Evolutionary conservation across 2,113 vertebrate genomes (phyloP).

Genomic region (Scytalopus superciliaris): DNA sequence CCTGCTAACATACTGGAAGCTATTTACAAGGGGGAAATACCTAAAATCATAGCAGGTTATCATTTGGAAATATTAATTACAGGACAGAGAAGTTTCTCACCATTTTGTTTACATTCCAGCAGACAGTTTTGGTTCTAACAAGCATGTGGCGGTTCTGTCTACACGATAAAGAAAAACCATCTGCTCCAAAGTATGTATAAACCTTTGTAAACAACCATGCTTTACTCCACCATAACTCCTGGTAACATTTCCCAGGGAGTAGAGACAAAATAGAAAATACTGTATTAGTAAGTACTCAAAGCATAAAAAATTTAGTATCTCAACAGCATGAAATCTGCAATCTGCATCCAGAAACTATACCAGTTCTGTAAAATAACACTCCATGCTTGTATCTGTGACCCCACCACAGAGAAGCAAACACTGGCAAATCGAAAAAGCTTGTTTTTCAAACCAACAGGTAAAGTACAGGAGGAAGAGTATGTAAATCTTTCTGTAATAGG

Average conservation of each 20-base stretch:
- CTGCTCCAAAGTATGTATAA: not conserved
- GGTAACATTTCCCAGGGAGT: not conserved
- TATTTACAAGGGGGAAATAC: slow-evolving; percentile 51
- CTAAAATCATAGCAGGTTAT: not conserved
- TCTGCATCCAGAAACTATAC: not conserved
- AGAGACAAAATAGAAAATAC: not conserved
- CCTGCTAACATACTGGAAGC: slow-evolving; percentile 4
- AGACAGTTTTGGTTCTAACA: not conserved
- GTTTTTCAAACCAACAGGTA: not conserved
- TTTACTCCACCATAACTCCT: not conserved
- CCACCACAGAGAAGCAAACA: not conserved
- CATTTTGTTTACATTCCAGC: slow-evolving; percentile 52
- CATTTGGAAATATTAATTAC: not conserved
- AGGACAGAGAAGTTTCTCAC: not conserved
- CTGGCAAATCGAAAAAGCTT: not conserved
- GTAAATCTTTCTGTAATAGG: not conserved
- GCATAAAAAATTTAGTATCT: not conserved
- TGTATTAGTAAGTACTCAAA: not conserved
- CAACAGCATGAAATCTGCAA: not conserved
- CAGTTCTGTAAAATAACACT: not conserved
- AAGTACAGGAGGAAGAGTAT: not conserved
- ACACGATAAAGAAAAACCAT: not conserved
- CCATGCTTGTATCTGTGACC: not conserved
- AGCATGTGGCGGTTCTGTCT: not conserved
- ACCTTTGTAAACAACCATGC: not conserved